phyloP scores from a whole-genome alignment of 1,140 invertebrate species.

The Drosophila quadrilineata region DNA sequence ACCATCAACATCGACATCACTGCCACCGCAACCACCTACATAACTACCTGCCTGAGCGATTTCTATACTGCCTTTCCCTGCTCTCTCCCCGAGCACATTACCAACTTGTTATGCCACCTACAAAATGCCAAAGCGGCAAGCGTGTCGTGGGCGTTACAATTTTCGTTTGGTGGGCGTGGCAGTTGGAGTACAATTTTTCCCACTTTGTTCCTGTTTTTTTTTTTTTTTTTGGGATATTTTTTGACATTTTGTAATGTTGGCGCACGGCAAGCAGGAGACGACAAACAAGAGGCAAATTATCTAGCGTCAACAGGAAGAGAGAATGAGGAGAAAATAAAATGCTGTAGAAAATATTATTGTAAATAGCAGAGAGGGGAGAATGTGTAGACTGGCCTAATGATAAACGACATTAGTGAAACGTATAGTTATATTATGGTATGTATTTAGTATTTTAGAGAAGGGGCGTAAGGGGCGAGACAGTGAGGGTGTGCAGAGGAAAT shows the following conservation, averaged over 20 bases:
- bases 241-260: constrained; percentile 72
- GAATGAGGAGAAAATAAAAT: too few species aligned
- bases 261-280: constrained; percentile 7
- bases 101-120: constrained; percentile 65
- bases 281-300: constrained; percentile 66
- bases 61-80: constrained; percentile 30
- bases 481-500: neutral
- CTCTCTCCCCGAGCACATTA: constrained; percentile 29
- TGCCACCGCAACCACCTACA: constrained; percentile 29
- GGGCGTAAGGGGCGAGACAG: neutral
- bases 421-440: neutral
- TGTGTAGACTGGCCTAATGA: constrained; percentile 63
- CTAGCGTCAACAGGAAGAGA: constrained; percentile 75
- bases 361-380: constrained; percentile 12
- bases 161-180: constrained; percentile 56
- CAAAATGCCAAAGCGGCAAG: too few species aligned
- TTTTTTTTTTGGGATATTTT: constrained; percentile 51
- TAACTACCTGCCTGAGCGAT: constrained; percentile 28
- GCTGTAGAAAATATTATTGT: constrained; percentile 41
- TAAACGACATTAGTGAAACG: constrained; percentile 66
- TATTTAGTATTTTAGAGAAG: too few species aligned
- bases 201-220: constrained; percentile 25
- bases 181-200: too few species aligned
- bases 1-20: constrained; percentile 34
- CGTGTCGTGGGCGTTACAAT: constrained; percentile 25